A percentile compares a stretch with the other conserved stretches of the same genome.
These are phyloP conservation scores for Drosophila imparisetae DNA, from an alignment of 2,888 invertebrate species.

Conservation along the genomic window DNA sequence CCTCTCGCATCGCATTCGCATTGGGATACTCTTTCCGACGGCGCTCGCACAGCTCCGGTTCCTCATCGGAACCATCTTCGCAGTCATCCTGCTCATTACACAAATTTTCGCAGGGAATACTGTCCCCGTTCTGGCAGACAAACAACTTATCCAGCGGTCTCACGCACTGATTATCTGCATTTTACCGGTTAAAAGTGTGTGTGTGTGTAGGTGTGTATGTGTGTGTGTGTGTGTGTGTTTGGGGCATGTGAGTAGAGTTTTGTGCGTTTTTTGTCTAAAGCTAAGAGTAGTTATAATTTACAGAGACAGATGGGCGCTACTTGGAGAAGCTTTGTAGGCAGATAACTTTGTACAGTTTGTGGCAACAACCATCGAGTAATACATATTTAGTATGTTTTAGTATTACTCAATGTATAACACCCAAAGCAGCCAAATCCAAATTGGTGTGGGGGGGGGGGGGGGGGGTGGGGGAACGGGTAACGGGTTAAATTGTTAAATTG, in stretches of 20 bases:
- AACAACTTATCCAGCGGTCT: constrained; percentile 14
- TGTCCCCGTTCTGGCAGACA: constrained; percentile 1
- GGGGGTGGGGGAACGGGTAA: neutral
- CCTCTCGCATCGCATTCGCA: neutral
- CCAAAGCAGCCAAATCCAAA: constrained; percentile 4
- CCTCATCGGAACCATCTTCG: constrained; percentile 88
- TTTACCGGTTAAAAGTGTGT: constrained; percentile 9
- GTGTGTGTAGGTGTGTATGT: constrained; percentile 7
- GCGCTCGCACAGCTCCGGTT: constrained; percentile 49
- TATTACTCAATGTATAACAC: constrained; percentile 2
- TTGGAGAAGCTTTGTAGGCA: neutral
- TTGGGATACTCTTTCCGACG: neutral
- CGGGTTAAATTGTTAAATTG: neutral
- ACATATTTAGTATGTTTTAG: constrained; percentile 1
- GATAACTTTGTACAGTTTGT: constrained; percentile 1
- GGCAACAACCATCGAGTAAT: constrained; percentile 5
- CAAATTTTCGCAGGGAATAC: constrained; percentile 1
- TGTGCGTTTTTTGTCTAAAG: constrained; percentile 1
- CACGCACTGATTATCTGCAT: constrained; percentile 29
- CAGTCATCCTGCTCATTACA: constrained; percentile 87
- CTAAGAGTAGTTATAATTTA: neutral
- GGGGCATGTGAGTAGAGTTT: constrained; percentile 2
- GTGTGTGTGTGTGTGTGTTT: constrained; percentile 3
- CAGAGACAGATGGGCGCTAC: constrained; percentile 3
- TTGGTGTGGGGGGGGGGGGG: neutral